Evolutionary conservation across 2,888 invertebrate genomes (phyloP).

Genomic region (Lasioglossum malachurum): DNA sequence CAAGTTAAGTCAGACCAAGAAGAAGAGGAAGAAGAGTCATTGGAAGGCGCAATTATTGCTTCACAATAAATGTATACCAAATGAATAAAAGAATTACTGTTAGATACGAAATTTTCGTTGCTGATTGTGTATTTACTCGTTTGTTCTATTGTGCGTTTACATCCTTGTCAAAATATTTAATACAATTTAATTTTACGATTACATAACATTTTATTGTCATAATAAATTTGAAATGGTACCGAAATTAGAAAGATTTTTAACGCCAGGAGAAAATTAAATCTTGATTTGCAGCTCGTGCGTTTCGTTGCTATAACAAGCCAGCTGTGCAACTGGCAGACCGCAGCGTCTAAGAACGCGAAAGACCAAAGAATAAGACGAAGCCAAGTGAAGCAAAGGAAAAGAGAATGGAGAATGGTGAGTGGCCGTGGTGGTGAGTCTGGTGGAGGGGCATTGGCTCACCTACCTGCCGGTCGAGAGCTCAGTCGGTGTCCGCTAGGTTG

Average conservation of each 20-base stretch:
- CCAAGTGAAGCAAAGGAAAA: conserved; percentile 73
- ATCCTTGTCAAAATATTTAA: background rate
- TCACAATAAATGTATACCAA: conserved; percentile 43
- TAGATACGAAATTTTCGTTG: background rate
- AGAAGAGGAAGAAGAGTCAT: conserved; percentile 73
- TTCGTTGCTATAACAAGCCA: conserved; percentile 18
- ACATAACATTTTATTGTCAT: background rate
- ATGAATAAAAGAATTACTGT: conserved; percentile 50
- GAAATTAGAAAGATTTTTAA: background rate
- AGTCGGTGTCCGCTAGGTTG: conserved; percentile 83
- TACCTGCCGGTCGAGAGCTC: conserved; percentile 82
- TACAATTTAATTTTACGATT: background rate
- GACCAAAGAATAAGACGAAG: conserved; percentile 62
- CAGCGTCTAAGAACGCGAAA: conserved; percentile 43
- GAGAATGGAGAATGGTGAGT: conserved; percentile 75
- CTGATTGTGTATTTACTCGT: background rate
- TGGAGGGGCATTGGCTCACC: conserved; percentile 77
- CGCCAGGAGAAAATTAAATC: background rate
- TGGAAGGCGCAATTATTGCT: conserved; percentile 39
- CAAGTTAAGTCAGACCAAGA: conserved; percentile 75
- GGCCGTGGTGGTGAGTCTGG: conserved; percentile 68
- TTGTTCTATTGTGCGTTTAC: background rate
- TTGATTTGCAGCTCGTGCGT: conserved; percentile 6
- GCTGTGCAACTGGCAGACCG: conserved; percentile 21
- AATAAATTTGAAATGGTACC: background rate